Percentiles rank a stretch among this genome's conserved stretches.
These are phyloP conservation scores for Drosophila miranda DNA, from an alignment of 1,140 invertebrate genomes.

Conservation along the genomic window DNA sequence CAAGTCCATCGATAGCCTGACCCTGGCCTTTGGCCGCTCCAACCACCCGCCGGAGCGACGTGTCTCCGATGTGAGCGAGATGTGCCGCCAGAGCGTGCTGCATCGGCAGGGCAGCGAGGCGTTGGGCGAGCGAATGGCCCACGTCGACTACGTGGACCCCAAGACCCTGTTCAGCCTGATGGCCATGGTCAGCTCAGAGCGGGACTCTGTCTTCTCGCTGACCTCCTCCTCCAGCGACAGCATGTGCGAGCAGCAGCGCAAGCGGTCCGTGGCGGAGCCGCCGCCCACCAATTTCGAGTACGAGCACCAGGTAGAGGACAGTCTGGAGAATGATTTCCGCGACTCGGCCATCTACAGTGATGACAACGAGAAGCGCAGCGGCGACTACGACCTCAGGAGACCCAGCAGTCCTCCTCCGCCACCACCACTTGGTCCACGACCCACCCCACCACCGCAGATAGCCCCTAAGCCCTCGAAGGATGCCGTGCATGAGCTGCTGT, in stretches of 20 bases:
- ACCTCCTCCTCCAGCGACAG: constrained; percentile 85
- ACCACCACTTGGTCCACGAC: constrained; percentile 47
- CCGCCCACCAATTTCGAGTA: constrained; percentile 66
- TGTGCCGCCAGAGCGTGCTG: constrained; percentile 80
- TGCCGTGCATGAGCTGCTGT: constrained; percentile 39
- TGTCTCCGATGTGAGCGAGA: constrained; percentile 76
- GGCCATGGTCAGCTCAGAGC: constrained; percentile 76
- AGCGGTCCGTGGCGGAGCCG: constrained; percentile 33
- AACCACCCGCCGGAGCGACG: constrained; percentile 76
- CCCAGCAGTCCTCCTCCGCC: constrained; percentile 63
- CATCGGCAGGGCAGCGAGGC: constrained; percentile 92
- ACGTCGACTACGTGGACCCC: constrained; percentile 93
- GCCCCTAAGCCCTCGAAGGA: constrained; percentile 62
- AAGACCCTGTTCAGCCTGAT: constrained; percentile 84
- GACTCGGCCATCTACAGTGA: constrained; percentile 94
- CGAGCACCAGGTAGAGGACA: constrained; percentile 77
- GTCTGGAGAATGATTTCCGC: constrained; percentile 86
- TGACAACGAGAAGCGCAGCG: constrained; percentile 83
- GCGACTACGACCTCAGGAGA: constrained; percentile 52
- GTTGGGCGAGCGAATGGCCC: constrained; percentile 92
- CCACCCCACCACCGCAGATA: constrained; percentile 49
- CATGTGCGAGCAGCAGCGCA: constrained; percentile 78
- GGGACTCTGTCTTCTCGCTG: constrained; percentile 85
- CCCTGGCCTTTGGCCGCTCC: constrained; percentile 57
- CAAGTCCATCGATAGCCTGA: constrained; percentile 70